phyloP scores from a whole-genome alignment of 1,140 invertebrate genomes.

The Drosophila leontia region DNA sequence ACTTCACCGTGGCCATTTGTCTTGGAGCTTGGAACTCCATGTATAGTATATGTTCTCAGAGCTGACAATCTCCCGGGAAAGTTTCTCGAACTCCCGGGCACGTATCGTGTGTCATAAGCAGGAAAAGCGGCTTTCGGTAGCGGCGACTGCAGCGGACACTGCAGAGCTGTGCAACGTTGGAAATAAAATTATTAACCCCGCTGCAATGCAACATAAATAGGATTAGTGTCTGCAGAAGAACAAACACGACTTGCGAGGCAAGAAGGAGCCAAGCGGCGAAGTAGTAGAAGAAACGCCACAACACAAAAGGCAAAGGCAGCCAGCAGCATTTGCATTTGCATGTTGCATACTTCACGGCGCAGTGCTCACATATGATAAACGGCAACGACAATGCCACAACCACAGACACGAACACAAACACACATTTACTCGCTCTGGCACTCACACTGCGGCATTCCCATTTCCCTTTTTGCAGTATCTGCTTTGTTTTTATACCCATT shows the following conservation, averaged over 20 bases:
- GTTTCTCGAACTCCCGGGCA: slow-evolving; percentile 60
- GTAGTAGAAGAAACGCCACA: slow-evolving; percentile 30
- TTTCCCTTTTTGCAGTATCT: slow-evolving; percentile 41
- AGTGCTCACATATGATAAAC: slow-evolving; percentile 77
- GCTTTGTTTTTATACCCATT: slow-evolving; percentile 15
- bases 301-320: slow-evolving; percentile 28
- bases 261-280: slow-evolving; percentile 6
- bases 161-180: slow-evolving; percentile 62
- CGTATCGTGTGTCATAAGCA: slow-evolving; percentile 82
- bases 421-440: slow-evolving; percentile 8
- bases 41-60: not conserved
- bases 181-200: slow-evolving; percentile 84
- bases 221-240: slow-evolving; percentile 77
- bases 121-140: slow-evolving; percentile 54
- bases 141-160: slow-evolving; percentile 52
- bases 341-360: slow-evolving; percentile 78
- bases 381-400: slow-evolving; percentile 69
- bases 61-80: slow-evolving; percentile 42
- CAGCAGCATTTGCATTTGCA: slow-evolving; percentile 66
- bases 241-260: slow-evolving; percentile 34
- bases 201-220: slow-evolving; percentile 83
- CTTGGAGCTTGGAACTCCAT: slow-evolving; percentile 8
- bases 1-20: slow-evolving; percentile 37
- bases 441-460: slow-evolving; percentile 18
- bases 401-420: slow-evolving; percentile 40